Percentiles rank a stretch among this genome's conserved stretches.
These are phyloP conservation scores for Orchesellides sinensis DNA, from an alignment of 2,888 invertebrate genomes.

Conservation along the genomic window DNA sequence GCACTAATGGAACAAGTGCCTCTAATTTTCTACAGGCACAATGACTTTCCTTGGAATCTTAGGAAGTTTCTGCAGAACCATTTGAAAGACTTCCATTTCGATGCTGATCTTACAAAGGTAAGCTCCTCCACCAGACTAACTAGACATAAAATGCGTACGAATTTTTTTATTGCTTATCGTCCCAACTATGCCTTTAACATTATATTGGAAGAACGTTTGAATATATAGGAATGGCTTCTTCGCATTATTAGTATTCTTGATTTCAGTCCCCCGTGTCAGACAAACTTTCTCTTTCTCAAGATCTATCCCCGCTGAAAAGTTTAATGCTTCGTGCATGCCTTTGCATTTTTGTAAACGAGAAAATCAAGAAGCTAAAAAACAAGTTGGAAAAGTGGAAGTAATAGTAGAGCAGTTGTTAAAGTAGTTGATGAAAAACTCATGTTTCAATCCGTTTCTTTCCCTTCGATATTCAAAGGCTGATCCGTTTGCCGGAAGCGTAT, in stretches of 20 bases:
- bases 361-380: conserved; percentile 19
- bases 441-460: neutral
- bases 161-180: neutral
- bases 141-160: too few species aligned
- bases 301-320: conserved; percentile 9
- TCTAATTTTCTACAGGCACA: conserved; percentile 80
- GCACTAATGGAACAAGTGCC: too few species aligned
- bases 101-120: conserved; percentile 59
- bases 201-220: neutral
- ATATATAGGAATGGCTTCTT: neutral
- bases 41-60: conserved; percentile 94
- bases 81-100: conserved; percentile 79
- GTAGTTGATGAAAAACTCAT: conserved; percentile 9
- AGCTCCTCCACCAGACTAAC: too few species aligned
- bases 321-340: neutral
- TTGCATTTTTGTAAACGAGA: neutral
- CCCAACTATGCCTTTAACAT: neutral
- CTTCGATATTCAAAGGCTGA: conserved; percentile 63
- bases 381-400: too few species aligned
- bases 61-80: conserved; percentile 93
- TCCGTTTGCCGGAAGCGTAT: conserved; percentile 73
- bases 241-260: conserved; percentile 29
- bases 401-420: neutral
- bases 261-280: neutral
- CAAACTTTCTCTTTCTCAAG: conserved; percentile 17